Base-by-base conservation (phyloP, 1,140 invertebrate genomes). In the Yoshiicerus persimilis region DNA sequence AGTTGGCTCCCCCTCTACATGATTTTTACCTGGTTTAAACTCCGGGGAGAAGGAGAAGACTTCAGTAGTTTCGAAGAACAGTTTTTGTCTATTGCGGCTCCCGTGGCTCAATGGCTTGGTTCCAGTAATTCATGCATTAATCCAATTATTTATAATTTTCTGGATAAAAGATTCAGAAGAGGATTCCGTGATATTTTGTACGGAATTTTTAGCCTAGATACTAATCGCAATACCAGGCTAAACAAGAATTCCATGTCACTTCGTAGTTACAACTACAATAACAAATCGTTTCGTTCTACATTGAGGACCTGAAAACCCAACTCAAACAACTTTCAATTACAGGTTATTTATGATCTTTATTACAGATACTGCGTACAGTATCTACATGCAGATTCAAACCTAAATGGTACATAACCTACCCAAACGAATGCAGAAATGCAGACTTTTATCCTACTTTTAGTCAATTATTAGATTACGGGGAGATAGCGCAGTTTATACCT, bases 1-100 rank as follows among this genome's bases (percentile, higher is more conserved):
- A 95, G 94, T 13, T 96, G 95, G 95, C 91, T 95, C 27, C 95
- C 95, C 1, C 92, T 96, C 2, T 96, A 96, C 92, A 92, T 91
- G 23, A 92, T 94, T 38, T 93, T 93, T 87, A 92, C 92, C 23
- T 90, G 93, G 13, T 90, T 94, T 30, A 94, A 94, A 88, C 91
- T 93, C 23, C 95, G 95, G 30, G 95, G 95, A 3, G 85, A 27
- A 9, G 38, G 23, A 25, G 32, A 20, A 25, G 41, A 89, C 0
- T 32, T 89, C 13, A 39, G 32, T 27, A 77, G 32, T 27, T 66
- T 39, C 83, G 90, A 91, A 62, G 89, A 92, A 25, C 88, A 91
- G 11, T 64, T 93, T 1, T 92, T 94, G 36, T 91, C 93, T 1
- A 91, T 94, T 6, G 91, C 93, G 1, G 90, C 92, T 23, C 95